Evolutionary conservation across 2,797 vertebrate species (phyloP).

Genomic region (Cyprinodon diabolis): DNA sequence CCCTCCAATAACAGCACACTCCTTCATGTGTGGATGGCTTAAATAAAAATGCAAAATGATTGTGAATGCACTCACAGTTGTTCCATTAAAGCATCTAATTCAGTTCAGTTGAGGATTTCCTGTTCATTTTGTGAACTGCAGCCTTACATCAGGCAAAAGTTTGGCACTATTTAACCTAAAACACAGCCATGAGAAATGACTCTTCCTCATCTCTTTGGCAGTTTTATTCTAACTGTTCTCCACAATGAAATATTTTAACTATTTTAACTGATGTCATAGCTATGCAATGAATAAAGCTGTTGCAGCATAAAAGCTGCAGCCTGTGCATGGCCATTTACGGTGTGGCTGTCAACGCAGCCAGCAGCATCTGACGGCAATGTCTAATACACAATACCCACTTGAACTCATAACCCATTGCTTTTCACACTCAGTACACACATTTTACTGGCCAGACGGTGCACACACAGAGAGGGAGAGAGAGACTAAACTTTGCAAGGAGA

Average conservation of each 20-base stretch:
- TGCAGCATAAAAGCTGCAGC: slow-evolving; percentile 2
- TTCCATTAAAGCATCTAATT: slow-evolving; percentile 48
- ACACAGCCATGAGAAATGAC: slow-evolving; percentile 5
- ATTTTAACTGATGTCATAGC: neutral
- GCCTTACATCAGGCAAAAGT: slow-evolving; percentile 17
- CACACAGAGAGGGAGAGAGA: neutral
- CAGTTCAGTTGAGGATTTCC: slow-evolving; percentile 45
- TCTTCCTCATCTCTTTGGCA: slow-evolving; percentile 16
- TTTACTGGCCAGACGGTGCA: slow-evolving; percentile 25
- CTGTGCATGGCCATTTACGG: slow-evolving; percentile 19
- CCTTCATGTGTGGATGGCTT: slow-evolving; percentile 18
- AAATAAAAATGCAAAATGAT: slow-evolving; percentile 35
- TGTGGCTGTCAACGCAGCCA: slow-evolving; percentile 22
- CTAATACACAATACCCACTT: slow-evolving; percentile 52
- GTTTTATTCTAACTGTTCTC: slow-evolving; percentile 13
- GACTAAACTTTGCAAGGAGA: slow-evolving; percentile 20
- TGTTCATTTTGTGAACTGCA: slow-evolving; percentile 15
- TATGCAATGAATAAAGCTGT: neutral
- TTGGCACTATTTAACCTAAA: slow-evolving; percentile 18
- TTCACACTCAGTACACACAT: slow-evolving; percentile 11
- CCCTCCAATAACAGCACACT: slow-evolving; percentile 4
- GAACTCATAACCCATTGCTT: slow-evolving; percentile 37
- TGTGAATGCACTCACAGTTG: slow-evolving; percentile 41
- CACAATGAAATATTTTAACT: neutral
- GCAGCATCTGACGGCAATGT: slow-evolving; percentile 36